These are phyloP conservation scores for Stenchaetothrips biformis DNA, from an alignment of 2,888 invertebrate genomes.

Conservation along the genomic window DNA sequence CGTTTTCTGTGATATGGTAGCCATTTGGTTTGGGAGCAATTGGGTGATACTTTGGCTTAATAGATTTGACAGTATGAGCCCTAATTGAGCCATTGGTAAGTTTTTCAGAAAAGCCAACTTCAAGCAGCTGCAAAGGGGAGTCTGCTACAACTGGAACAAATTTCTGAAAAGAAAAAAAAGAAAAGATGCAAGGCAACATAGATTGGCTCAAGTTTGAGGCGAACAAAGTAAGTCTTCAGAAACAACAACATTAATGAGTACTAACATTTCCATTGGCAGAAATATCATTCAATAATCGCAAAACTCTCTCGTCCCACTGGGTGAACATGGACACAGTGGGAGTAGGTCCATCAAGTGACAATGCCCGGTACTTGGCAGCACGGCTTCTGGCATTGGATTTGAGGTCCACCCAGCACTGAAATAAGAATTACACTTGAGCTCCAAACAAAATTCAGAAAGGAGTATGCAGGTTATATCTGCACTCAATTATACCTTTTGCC, in stretches of 20 bases:
- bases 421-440: neutral
- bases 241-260: neutral
- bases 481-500: neutral
- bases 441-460: neutral
- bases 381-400: conserved; percentile 5
- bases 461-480: neutral
- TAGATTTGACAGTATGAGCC: neutral
- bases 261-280: neutral
- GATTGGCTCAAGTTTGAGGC: too few relatives aligned
- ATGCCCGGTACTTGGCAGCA: neutral
- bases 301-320: neutral
- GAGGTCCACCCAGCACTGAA: conserved; percentile 6
- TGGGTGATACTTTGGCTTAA: neutral
- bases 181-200: too few relatives aligned
- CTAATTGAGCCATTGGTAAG: neutral
- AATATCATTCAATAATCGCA: neutral
- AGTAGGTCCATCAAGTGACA: neutral
- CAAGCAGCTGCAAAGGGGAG: conserved; percentile 1
- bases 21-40: neutral
- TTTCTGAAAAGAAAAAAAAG: neutral
- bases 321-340: neutral
- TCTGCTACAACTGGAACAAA: too few relatives aligned
- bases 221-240: too few relatives aligned
- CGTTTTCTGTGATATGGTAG: neutral
- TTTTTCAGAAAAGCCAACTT: conserved; percentile 14